These are phyloP conservation scores for Dynastes hyllus DNA, from an alignment of 2,888 invertebrate species.

Conservation along the genomic window DNA sequence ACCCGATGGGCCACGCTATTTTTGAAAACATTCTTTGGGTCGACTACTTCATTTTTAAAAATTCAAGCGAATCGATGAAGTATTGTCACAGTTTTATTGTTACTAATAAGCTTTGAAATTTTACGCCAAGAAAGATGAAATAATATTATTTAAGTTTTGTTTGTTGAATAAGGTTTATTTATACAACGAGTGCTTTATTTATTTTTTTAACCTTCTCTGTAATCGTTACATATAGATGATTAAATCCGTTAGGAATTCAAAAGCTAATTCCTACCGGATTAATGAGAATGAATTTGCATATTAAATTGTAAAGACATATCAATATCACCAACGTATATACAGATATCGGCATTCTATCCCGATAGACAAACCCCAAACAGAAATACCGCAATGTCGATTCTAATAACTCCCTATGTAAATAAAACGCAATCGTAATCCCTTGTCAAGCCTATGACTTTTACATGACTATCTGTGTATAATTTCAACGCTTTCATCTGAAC, in stretches of 20 bases:
- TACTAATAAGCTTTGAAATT: no score
- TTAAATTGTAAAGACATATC: constrained; percentile 20
- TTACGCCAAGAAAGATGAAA: no score
- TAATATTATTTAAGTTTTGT: no score
- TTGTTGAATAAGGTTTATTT: no score
- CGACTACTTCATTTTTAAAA: no score
- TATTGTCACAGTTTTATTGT: no score
- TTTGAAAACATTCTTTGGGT: no score
- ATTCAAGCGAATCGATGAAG: no score
- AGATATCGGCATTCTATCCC: background rate
- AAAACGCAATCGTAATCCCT: constrained; percentile 11
- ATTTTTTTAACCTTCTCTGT: no score
- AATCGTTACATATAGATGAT: background rate
- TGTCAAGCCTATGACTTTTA: constrained; percentile 10
- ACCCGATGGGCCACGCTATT: no score
- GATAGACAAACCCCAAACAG: background rate
- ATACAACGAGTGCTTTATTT: no score
- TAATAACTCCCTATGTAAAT: constrained; percentile 27
- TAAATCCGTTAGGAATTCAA: background rate
- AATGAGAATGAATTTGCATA: constrained; percentile 14
- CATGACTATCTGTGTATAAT: constrained; percentile 23
- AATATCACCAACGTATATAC: background rate
- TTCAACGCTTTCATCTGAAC: constrained; percentile 26
- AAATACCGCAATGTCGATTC: constrained; percentile 23
- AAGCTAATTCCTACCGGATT: constrained; percentile 2